phyloP scores from a whole-genome alignment of 2,797 vertebrate species.

The Glyptemys insculpta region DNA sequence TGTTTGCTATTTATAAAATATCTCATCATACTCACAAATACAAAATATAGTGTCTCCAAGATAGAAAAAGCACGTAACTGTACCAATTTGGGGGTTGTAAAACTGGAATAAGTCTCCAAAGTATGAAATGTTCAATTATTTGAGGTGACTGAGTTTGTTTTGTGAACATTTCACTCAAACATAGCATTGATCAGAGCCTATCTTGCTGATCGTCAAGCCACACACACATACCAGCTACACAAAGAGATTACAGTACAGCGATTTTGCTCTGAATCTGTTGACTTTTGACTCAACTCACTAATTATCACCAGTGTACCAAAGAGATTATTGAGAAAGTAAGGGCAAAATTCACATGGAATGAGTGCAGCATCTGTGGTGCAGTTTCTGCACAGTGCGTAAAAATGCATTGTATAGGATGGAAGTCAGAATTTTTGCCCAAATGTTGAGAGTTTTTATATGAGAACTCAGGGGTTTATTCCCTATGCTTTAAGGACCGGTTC shows the following conservation, averaged over 20 bases:
- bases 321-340: background rate
- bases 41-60: background rate
- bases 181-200: background rate
- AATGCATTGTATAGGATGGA: background rate
- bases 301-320: background rate
- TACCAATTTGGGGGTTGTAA: background rate
- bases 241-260: background rate
- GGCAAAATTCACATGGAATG: background rate
- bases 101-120: background rate
- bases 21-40: background rate
- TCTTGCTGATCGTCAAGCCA: background rate
- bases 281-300: background rate
- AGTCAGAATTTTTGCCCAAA: background rate
- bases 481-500: background rate
- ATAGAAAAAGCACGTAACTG: background rate
- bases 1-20: background rate
- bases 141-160: background rate
- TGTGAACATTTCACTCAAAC: background rate
- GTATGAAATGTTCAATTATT: background rate
- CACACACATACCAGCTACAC: background rate
- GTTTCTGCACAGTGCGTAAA: background rate
- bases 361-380: background rate
- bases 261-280: background rate
- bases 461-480: background rate
- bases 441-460: background rate